These are phyloP conservation scores for Morus bassanus DNA, from an alignment of 2,797 vertebrate species.

Conservation along the genomic window DNA sequence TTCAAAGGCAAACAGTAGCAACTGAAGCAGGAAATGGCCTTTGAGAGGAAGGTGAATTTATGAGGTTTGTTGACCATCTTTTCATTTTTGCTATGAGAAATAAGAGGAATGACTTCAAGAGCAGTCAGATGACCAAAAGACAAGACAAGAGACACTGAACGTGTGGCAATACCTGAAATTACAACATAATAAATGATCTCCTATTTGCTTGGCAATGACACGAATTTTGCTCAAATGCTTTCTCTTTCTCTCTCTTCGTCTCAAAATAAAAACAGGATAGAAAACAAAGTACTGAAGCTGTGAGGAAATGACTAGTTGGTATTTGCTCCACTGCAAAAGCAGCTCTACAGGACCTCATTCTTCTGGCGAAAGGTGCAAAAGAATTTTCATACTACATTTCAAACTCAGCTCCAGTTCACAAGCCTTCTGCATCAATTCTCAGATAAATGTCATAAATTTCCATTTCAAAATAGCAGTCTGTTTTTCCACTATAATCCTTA, in stretches of 20 bases:
- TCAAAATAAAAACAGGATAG: not conserved
- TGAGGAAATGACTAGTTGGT: not conserved
- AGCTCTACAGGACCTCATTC: not conserved
- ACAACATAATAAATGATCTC: not conserved
- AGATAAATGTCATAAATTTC: constrained; percentile 28
- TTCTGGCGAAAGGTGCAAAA: not conserved
- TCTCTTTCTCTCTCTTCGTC: not conserved
- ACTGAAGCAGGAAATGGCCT: not conserved
- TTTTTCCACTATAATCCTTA: not conserved
- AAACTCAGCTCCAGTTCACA: not conserved
- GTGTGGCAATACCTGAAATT: not conserved
- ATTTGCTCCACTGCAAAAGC: not conserved
- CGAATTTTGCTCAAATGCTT: not conserved
- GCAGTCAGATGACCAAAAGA: not conserved
- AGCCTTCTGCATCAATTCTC: constrained; percentile 18
- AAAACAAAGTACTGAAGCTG: not conserved
- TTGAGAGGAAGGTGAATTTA: not conserved
- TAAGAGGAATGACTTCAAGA: not conserved
- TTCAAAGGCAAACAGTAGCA: constrained; percentile 33
- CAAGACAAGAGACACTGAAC: not conserved
- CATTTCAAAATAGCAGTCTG: constrained; percentile 1
- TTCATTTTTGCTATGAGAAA: not conserved
- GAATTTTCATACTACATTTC: constrained; percentile 25
- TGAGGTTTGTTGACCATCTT: not conserved
- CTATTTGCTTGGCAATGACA: not conserved